Evolutionary conservation across 2,113 vertebrate species (phyloP).

Genomic region (Stegostoma tigrinum): DNA sequence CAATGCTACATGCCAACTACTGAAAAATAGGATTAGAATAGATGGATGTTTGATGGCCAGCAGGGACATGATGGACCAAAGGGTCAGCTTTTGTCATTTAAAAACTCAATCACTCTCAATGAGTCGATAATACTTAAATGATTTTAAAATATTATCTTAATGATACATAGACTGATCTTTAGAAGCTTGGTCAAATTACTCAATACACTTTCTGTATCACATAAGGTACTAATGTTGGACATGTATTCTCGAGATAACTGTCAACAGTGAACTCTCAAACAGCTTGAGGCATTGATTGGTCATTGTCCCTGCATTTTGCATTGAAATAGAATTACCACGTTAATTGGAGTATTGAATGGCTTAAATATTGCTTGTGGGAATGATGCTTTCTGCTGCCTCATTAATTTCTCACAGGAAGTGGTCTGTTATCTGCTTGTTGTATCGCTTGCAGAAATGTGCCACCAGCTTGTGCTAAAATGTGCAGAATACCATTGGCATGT

Average conservation of each 20-base stretch:
- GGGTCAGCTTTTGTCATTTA: too few species aligned
- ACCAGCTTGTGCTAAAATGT: neutral
- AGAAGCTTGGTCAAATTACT: neutral
- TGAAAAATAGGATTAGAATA: too few species aligned
- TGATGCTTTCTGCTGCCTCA: neutral
- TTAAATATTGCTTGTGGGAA: neutral
- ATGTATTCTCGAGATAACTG: neutral
- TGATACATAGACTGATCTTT: neutral
- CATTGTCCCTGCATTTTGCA: neutral
- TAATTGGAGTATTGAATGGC: neutral
- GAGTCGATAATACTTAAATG: neutral
- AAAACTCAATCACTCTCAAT: too few species aligned
- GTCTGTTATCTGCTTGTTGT: neutral
- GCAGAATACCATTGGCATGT: too few species aligned
- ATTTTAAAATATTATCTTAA: neutral
- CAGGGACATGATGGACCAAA: too few species aligned
- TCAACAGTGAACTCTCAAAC: neutral
- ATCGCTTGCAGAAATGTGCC: too few species aligned
- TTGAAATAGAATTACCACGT: neutral
- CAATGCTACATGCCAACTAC: too few species aligned
- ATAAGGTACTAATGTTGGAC: neutral
- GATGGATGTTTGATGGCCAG: too few species aligned
- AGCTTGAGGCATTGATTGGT: neutral
- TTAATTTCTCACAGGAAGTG: neutral
- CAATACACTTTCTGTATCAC: neutral